These are phyloP conservation scores for Lobophora halterata DNA, from an alignment of 2,888 invertebrate species.

Conservation along the genomic window DNA sequence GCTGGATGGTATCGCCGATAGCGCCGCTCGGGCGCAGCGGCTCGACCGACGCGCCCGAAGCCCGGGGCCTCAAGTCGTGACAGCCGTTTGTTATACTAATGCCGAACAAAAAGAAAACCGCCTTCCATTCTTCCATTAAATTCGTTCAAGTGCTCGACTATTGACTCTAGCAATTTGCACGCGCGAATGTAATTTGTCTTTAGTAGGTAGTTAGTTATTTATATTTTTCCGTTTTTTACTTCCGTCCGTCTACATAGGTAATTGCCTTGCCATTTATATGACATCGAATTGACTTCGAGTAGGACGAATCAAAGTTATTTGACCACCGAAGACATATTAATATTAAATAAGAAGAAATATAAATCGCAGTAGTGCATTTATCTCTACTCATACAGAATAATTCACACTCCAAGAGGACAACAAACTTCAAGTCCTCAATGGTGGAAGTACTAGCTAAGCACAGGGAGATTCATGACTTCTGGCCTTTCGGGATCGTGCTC, in stretches of 20 bases:
- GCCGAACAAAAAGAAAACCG: constrained; percentile 67
- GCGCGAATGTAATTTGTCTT: constrained; percentile 60
- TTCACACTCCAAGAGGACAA: no score
- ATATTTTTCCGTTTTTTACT: constrained; percentile 59
- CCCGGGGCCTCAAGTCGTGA: constrained; percentile 68
- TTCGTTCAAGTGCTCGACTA: constrained; percentile 53
- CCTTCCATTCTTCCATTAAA: constrained; percentile 63
- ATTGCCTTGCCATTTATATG: no score
- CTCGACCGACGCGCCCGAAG: constrained; percentile 31
- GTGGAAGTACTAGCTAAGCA: no score
- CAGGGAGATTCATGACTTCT: no score
- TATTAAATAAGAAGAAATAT: no score
- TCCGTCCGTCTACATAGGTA: constrained; percentile 35
- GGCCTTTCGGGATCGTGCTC: no score
- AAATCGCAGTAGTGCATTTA: no score
- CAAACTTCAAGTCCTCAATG: no score
- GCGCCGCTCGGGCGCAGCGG: constrained; percentile 19
- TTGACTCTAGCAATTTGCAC: constrained; percentile 68
- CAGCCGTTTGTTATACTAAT: constrained; percentile 71
- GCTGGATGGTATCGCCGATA: constrained; percentile 16
- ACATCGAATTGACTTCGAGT: no score
- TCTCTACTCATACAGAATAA: no score
- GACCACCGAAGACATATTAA: no score
- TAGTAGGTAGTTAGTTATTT: constrained; percentile 43
- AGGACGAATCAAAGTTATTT: no score